Base-by-base conservation (phyloP, 2,888 invertebrate species). In the Apamea epomidion region DNA sequence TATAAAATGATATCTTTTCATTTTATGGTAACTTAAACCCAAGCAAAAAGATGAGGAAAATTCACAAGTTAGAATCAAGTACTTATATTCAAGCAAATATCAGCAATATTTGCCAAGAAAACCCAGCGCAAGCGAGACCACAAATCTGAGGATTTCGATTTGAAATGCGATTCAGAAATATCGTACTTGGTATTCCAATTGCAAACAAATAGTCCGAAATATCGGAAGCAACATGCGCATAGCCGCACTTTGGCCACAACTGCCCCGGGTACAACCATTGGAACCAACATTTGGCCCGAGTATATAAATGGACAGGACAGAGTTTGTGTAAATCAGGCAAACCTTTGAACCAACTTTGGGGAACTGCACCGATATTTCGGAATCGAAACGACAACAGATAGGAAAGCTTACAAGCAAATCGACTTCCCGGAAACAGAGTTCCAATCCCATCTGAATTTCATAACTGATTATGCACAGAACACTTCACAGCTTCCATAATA, bases 371-470 rank as follows among this genome's bases (percentile, higher is more conserved):
- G 4, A 37, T 7, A 70, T 64, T 79, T 69, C 25, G 69, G 25
- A 84, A 84, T 60, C 51, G 32, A 73, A 84, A 64, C 48, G n/a
- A 79, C 32, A 80, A 75, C 48, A 72, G 60, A 80, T 65, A 65
- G 8, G 1, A 21, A n/a, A 29, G 69, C 58, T 58, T 48, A 67
- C 37, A 58, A 82, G 32, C 80, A 62, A 79, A 79, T 74, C 73
- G 60, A 32, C 25, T 45, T 84, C 29, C 64, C 25, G n/a, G 29
- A 42, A n/a, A 51, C 51, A 37, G 64, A 45, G 16, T 79, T 37
- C 25, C 25, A 65, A 45, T 79, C 70, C 7, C 51, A 80, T 74
- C 25, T 51, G 64, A 85, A 81, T 75, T 72, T 69, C 75, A 60
- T 60, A 81, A 76, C 75, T 70, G 65, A 76, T 76, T 60, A 71